Evolutionary conservation across 2,888 invertebrate genomes (phyloP).

Genomic region (Heliconius cydno): DNA sequence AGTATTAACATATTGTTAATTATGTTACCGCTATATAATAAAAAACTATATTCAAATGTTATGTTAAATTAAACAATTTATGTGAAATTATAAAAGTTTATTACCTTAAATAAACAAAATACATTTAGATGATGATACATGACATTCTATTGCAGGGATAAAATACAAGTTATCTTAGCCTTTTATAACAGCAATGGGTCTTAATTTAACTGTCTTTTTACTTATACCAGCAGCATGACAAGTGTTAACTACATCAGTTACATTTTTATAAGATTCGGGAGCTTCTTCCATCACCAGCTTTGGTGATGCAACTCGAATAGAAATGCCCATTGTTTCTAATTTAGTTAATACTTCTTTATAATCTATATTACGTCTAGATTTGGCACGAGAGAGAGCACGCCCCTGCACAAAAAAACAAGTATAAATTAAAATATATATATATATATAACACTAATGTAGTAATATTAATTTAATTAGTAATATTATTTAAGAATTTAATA

Average conservation of each 20-base stretch:
- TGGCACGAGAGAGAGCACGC: slow-evolving; percentile 97
- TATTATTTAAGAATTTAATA: too few relatives aligned
- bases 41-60: slow-evolving; percentile 3
- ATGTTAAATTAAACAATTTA: slow-evolving; percentile 31
- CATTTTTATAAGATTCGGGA: slow-evolving; percentile 99
- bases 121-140: slow-evolving; percentile 23
- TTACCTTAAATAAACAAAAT: slow-evolving; percentile 14
- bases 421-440: not conserved
- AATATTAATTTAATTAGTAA: too few relatives aligned
- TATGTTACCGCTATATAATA: slow-evolving; percentile 49
- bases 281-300: slow-evolving; percentile 99
- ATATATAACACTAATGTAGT: slow-evolving; percentile 14
- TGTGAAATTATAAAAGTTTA: slow-evolving; percentile 23
- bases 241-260: slow-evolving; percentile 99
- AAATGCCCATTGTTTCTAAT: slow-evolving; percentile 93
- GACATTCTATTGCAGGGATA: slow-evolving; percentile 36
- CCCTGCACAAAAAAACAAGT: slow-evolving; percentile 85
- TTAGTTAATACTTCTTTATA: slow-evolving; percentile 95
- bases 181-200: slow-evolving; percentile 99
- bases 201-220: slow-evolving; percentile 96
- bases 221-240: slow-evolving; percentile 99
- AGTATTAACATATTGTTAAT: slow-evolving; percentile 65
- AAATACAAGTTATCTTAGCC: slow-evolving; percentile 75
- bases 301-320: slow-evolving; percentile 98
- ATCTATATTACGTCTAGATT: slow-evolving; percentile 97